A percentile compares a stretch with the other conserved stretches of the same genome.
Evolutionary conservation across 2,888 invertebrate species (phyloP).

Genomic region (Hedychridium roseum): DNA sequence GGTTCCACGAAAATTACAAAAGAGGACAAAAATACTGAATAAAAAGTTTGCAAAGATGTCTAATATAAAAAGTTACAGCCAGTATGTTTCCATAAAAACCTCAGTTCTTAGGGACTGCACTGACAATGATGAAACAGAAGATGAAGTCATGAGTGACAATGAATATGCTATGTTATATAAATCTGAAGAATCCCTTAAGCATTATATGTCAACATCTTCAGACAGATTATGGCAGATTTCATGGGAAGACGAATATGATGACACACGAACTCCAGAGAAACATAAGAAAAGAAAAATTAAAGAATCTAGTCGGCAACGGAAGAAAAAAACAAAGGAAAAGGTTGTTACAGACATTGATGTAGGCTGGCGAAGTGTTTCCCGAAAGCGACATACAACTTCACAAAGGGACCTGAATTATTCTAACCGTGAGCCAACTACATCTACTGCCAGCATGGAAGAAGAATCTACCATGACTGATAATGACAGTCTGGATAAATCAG

Average conservation of each 20-base stretch:
- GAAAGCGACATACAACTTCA: no score
- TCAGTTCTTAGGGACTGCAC: slow-evolving; percentile 20
- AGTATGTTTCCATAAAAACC: slow-evolving; percentile 32
- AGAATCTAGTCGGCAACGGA: no score
- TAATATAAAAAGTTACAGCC: slow-evolving; percentile 19
- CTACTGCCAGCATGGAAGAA: no score
- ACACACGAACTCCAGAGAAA: not conserved
- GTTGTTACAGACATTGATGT: no score
- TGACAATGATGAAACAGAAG: slow-evolving; percentile 27
- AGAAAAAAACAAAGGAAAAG: no score
- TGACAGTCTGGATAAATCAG: no score
- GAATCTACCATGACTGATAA: no score
- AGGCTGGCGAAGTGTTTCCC: no score
- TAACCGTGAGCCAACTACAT: no score
- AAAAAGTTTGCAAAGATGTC: slow-evolving; percentile 16
- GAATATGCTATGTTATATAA: slow-evolving; percentile 17
- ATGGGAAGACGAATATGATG: not conserved
- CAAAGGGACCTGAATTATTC: no score
- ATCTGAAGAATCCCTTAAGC: not conserved
- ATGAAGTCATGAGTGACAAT: slow-evolving; percentile 9
- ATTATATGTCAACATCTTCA: not conserved
- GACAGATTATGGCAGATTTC: not conserved
- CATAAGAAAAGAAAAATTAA: no score
- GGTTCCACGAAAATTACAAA: slow-evolving; percentile 15
- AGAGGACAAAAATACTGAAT: slow-evolving; percentile 33